Percentiles rank a stretch among this genome's conserved stretches.
phyloP scores from a whole-genome alignment of 2,113 vertebrate genomes.

The Pelodiscus sinensis region DNA sequence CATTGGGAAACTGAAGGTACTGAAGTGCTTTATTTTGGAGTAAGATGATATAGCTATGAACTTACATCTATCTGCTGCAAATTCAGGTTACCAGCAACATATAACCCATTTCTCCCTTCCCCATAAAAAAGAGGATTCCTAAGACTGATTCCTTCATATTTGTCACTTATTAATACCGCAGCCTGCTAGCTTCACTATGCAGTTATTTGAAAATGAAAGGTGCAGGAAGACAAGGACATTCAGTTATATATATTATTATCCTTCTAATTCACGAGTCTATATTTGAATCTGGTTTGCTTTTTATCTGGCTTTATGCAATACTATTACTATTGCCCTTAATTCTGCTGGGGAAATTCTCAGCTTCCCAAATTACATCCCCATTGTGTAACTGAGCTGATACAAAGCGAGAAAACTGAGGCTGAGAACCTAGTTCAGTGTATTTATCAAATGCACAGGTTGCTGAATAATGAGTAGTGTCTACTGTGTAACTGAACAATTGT shows the following conservation, averaged over 20 bases:
- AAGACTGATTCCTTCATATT: background rate
- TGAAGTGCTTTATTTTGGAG: background rate
- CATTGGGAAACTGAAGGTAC: background rate
- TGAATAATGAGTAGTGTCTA: background rate
- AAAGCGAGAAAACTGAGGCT: background rate
- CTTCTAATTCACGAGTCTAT: background rate
- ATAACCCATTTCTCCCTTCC: background rate
- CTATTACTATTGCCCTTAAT: background rate
- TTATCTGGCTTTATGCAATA: background rate
- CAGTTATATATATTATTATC: rapidly evolving
- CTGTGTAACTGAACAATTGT: background rate
- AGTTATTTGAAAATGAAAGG: background rate
- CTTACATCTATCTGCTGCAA: background rate
- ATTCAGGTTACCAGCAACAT: background rate
- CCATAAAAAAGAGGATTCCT: background rate
- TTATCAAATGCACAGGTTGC: background rate
- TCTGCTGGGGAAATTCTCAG: background rate
- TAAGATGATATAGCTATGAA: background rate
- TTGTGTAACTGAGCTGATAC: background rate
- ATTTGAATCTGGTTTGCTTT: background rate
- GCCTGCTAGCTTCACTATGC: background rate
- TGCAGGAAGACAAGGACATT: background rate
- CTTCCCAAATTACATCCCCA: background rate
- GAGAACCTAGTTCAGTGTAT: background rate
- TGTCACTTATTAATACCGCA: background rate